A percentile compares a stretch with the other conserved stretches of the same genome.
These are phyloP conservation scores for Dexiosoma caninum DNA, from an alignment of 2,888 invertebrate species.

Conservation along the genomic window DNA sequence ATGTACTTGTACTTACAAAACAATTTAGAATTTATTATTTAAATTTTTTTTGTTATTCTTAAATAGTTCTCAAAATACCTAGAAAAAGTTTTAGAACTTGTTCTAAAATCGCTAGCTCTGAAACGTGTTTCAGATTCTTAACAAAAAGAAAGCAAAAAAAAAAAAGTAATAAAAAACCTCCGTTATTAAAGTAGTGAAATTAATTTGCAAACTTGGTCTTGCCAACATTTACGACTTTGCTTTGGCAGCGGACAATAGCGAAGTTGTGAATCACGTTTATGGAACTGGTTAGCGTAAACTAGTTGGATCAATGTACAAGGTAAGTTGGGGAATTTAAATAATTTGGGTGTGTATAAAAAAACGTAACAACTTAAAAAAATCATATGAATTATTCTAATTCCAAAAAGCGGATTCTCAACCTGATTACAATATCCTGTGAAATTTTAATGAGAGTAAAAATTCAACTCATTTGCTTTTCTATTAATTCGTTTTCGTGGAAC, in stretches of 20 bases:
- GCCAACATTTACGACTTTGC: not conserved
- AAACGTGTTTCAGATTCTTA: not conserved
- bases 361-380: not conserved
- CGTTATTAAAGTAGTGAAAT: no score
- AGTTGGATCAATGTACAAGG: not conserved
- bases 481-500: not conserved
- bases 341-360: not conserved
- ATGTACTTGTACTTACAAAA: slow-evolving; percentile 57
- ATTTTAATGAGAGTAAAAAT: not conserved
- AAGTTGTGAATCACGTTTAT: not conserved
- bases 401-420: not conserved
- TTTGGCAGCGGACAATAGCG: not conserved
- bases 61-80: slow-evolving; percentile 26
- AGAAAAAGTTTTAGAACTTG: not conserved
- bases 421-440: not conserved
- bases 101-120: not conserved
- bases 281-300: not conserved
- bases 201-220: no score
- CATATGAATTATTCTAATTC: not conserved
- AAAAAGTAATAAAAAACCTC: no score
- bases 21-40: slow-evolving; percentile 56
- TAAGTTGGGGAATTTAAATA: not conserved
- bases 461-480: no score
- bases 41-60: slow-evolving; percentile 18
- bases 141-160: no score